Conservation (phyloP, 2,888 invertebrate genomes). For the Ischnus inquisitorius region DNA sequence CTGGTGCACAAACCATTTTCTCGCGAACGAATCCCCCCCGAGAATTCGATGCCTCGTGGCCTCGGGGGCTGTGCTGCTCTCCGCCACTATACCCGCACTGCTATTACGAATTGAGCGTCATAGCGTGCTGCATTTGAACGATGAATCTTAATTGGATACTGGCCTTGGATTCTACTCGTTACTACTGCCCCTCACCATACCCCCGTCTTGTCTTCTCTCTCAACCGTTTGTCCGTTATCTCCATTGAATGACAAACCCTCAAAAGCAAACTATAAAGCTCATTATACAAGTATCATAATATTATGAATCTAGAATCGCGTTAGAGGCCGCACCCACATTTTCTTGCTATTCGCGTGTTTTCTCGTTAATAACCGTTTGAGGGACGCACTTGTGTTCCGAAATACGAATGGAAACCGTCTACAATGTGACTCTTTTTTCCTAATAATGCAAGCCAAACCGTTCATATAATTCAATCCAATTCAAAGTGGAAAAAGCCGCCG, state of each 20-base stretch:
- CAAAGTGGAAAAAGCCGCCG: no score
- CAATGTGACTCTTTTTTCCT: no score
- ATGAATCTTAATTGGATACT: conserved; percentile 66
- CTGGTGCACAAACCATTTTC: conserved; percentile 52
- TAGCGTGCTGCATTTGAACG: conserved; percentile 57
- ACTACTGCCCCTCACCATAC: conserved; percentile 27
- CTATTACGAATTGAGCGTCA: conserved; percentile 54
- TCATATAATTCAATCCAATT: no score
- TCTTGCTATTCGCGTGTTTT: neutral
- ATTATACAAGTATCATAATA: conserved; percentile 50
- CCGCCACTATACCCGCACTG: neutral
- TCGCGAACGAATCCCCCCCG: conserved; percentile 54
- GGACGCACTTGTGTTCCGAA: no score
- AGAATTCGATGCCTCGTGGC: conserved; percentile 63
- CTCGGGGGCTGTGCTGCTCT: neutral
- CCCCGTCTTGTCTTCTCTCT: neutral
- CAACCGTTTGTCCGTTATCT: conserved; percentile 27
- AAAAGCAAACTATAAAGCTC: conserved; percentile 43
- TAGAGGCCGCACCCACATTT: neutral
- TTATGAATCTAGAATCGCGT: conserved; percentile 18
- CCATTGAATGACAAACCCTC: conserved; percentile 37
- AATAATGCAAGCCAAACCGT: no score
- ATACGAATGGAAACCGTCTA: no score
- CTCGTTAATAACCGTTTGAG: neutral
- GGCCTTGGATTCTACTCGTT: conserved; percentile 59